Conservation (phyloP, 2,113 vertebrate species). For the Neodontobutis hainanensis region DNA sequence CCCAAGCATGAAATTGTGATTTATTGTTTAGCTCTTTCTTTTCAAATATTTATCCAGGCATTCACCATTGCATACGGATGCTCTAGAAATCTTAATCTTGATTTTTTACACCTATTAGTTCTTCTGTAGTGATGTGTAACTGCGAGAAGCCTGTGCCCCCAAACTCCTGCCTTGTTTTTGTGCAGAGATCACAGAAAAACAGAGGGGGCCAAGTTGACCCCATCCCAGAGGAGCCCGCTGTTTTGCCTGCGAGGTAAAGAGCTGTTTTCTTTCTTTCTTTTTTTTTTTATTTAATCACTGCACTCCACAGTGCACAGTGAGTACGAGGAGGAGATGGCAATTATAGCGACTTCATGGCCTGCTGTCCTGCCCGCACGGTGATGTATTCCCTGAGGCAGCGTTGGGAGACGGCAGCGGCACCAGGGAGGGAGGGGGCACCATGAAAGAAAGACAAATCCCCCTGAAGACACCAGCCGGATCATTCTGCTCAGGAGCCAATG, state of each 20-base stretch:
- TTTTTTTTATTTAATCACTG: slow-evolving; percentile 78
- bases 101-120: slow-evolving; percentile 41
- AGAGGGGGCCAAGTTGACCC: slow-evolving; percentile 68
- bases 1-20: slow-evolving; percentile 16
- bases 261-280: slow-evolving; percentile 61
- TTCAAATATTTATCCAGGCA: slow-evolving; percentile 46
- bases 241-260: slow-evolving; percentile 80
- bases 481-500: slow-evolving; percentile 29
- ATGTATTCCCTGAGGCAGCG: slow-evolving; percentile 66
- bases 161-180: slow-evolving; percentile 16
- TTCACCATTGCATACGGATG: slow-evolving; percentile 18
- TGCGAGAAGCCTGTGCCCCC: slow-evolving; percentile 45
- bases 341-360: slow-evolving; percentile 74
- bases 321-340: slow-evolving; percentile 77
- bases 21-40: slow-evolving; percentile 23
- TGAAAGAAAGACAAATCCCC: slow-evolving; percentile 67
- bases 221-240: slow-evolving; percentile 75
- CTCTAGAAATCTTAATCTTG: slow-evolving; percentile 26
- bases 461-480: slow-evolving; percentile 40
- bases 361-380: slow-evolving; percentile 71
- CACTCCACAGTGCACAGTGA: slow-evolving; percentile 56
- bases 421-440: slow-evolving; percentile 24
- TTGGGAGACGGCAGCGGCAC: slow-evolving; percentile 58
- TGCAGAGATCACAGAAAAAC: slow-evolving; percentile 72
- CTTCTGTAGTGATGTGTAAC: slow-evolving; percentile 33